These are phyloP conservation scores for Drosophila subpulchrella DNA, from an alignment of 1,140 invertebrate species.

Conservation along the genomic window DNA sequence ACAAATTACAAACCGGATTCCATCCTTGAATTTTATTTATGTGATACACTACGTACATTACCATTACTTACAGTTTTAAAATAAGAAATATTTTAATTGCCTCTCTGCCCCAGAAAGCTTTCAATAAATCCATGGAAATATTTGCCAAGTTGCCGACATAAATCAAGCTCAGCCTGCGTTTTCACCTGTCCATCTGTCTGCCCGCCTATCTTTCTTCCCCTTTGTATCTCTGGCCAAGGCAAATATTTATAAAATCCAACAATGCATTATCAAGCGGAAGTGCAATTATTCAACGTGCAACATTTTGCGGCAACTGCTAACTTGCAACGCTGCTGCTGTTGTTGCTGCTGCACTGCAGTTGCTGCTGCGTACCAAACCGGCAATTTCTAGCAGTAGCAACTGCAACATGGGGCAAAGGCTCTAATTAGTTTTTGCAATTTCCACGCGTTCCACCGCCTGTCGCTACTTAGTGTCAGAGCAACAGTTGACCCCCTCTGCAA, in stretches of 20 bases:
- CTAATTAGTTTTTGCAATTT: constrained; percentile 83
- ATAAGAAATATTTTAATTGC: constrained; percentile 29
- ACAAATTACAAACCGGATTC: not conserved
- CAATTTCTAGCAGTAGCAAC: constrained; percentile 70
- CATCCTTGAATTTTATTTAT: not conserved
- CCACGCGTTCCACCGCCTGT: constrained; percentile 70
- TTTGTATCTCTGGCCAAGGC: constrained; percentile 43
- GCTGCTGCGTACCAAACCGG: constrained; percentile 70
- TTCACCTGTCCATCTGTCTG: constrained; percentile 40
- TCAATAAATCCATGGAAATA: constrained; percentile 33
- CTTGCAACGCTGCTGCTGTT: constrained; percentile 21
- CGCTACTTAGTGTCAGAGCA: constrained; percentile 74
- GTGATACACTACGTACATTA: not conserved
- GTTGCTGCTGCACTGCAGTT: constrained; percentile 6
- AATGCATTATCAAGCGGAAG: constrained; percentile 83
- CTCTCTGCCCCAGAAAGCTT: constrained; percentile 8
- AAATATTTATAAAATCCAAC: constrained; percentile 84
- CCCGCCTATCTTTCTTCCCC: constrained; percentile 11
- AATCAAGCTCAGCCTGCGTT: constrained; percentile 41
- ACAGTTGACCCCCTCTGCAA: constrained; percentile 56
- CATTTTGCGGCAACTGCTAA: constrained; percentile 75
- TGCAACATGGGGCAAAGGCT: constrained; percentile 69
- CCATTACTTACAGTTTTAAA: constrained; percentile 1
- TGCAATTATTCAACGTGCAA: constrained; percentile 83
- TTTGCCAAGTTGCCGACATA: constrained; percentile 20